Base-by-base conservation (phyloP, 2,797 vertebrate genomes). In the Malurus leucopterus region DNA sequence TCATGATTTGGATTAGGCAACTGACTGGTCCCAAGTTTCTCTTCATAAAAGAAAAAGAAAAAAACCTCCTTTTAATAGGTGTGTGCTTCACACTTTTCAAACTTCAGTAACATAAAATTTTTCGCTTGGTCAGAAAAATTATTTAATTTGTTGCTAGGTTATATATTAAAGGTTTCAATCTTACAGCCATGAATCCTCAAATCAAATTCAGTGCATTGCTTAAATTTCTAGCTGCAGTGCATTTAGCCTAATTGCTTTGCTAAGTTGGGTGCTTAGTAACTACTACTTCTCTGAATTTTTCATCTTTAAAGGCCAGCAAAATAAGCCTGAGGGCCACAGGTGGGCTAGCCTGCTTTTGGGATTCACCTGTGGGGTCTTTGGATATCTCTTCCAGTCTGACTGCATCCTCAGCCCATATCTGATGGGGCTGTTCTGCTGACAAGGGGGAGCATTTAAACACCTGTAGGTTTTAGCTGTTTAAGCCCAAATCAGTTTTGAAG, bases 401-500 rank as follows among this genome's bases (percentile, higher is more conserved):
- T 86, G 41, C 89, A 90, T 91, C 93, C 92, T 88, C 94, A 89
- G 88, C 91, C 76, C 79, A 38, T 64, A 78, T 92, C 91, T 96
- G 88, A 92, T 74, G 84, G 95, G 93, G 38, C 70, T 88, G 74
- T 91, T 95, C 93, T 92, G 91, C 83, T 97, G 96, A 97, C 96
- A 97, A 88, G 95, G 81, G 88, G 83, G 89, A 93, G 95, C 94
- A 94, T 95, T 96, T 94, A 93, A 96, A 95, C 95, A 96, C 96
- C 96, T 97, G 95, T 96, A 96, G 91, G 90, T 94, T 96, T 95
- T 47, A 92, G 92, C 95, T 94, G 55, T 96, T 95, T 96, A 94
- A 97, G 91, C 89, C 71, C 58, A 96, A 96, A 94, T 95, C 93
- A 86, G 88, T 94, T 97, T 95, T 95, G 96, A 97, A 95, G 90